phyloP scores from a whole-genome alignment of 2,113 vertebrate genomes.

The Chloroceryle aenea region DNA sequence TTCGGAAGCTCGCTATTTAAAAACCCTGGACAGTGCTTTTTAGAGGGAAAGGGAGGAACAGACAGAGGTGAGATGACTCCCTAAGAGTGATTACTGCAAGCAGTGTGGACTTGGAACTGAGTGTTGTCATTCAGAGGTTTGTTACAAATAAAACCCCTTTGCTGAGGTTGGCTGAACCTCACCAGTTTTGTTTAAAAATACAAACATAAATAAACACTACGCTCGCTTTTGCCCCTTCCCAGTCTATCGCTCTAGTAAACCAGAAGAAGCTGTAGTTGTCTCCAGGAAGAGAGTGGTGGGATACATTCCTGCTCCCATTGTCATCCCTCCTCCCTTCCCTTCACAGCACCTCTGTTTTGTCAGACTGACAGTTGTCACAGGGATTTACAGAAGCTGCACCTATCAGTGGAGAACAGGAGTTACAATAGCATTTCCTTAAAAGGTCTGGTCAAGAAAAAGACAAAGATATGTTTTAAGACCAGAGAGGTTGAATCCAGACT shows the following conservation, averaged over 20 bases:
- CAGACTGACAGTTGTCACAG: background rate
- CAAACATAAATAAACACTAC: background rate
- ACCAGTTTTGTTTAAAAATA: background rate
- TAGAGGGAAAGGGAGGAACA: background rate
- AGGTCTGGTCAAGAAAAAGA: background rate
- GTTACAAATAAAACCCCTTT: background rate
- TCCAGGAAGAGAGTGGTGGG: background rate
- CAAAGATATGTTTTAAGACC: background rate
- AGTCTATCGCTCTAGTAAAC: background rate
- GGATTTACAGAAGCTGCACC: background rate
- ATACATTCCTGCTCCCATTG: background rate
- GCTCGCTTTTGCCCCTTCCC: background rate
- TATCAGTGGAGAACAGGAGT: background rate
- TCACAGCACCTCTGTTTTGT: background rate
- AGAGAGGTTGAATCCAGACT: background rate
- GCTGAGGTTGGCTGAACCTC: background rate
- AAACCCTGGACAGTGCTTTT: background rate
- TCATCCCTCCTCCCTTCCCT: background rate
- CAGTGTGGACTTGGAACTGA: background rate
- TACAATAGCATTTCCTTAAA: background rate
- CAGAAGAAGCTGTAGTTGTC: background rate
- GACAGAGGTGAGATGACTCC: background rate
- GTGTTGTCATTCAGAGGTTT: fast-evolving
- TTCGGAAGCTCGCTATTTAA: background rate
- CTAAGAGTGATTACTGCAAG: background rate